A percentile compares a stretch with the other conserved stretches of the same genome.
Evolutionary conservation across 2,888 invertebrate species (phyloP).

Genomic region (Blastobasis lacticolella): DNA sequence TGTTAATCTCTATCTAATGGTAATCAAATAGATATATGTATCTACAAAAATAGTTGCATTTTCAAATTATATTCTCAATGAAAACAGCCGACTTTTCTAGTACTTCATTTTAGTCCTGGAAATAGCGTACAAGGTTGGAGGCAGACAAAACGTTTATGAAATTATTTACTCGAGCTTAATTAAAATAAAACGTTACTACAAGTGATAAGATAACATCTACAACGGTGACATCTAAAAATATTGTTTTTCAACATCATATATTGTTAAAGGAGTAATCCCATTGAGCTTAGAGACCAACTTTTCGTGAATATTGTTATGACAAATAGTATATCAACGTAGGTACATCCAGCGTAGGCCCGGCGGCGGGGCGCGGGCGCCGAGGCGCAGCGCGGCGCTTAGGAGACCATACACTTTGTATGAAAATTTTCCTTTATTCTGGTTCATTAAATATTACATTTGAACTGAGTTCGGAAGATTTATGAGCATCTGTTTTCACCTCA

Average conservation of each 20-base stretch:
- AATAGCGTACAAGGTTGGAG: slow-evolving; percentile 23
- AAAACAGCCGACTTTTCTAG: slow-evolving; percentile 37
- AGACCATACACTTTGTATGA: background rate
- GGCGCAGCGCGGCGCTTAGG: background rate
- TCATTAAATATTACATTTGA: slow-evolving; percentile 26
- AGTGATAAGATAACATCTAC: slow-evolving; percentile 35
- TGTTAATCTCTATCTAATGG: slow-evolving; percentile 66
- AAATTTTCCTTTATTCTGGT: slow-evolving; percentile 24
- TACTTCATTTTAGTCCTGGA: slow-evolving; percentile 24
- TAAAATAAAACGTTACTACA: slow-evolving; percentile 26
- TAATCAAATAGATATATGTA: slow-evolving; percentile 66
- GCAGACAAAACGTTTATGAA: slow-evolving; percentile 40
- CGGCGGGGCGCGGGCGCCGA: too few species aligned
- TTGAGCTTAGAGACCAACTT: slow-evolving; percentile 46
- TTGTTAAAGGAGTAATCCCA: slow-evolving; percentile 43
- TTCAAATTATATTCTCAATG: slow-evolving; percentile 45
- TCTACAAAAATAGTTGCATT: slow-evolving; percentile 74
- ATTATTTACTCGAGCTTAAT: slow-evolving; percentile 18
- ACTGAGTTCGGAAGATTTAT: slow-evolving; percentile 51
- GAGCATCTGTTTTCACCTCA: slow-evolving; percentile 37
- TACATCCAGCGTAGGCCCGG: too few species aligned
- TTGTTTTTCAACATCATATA: slow-evolving; percentile 53
- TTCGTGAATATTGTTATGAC: slow-evolving; percentile 30
- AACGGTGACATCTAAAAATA: slow-evolving; percentile 69
- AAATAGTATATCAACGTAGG: slow-evolving; percentile 19